A percentile compares a stretch with the other conserved stretches of the same genome.
phyloP scores from a whole-genome alignment of 2,888 invertebrate species.

The Lasioglossum villosulum region DNA sequence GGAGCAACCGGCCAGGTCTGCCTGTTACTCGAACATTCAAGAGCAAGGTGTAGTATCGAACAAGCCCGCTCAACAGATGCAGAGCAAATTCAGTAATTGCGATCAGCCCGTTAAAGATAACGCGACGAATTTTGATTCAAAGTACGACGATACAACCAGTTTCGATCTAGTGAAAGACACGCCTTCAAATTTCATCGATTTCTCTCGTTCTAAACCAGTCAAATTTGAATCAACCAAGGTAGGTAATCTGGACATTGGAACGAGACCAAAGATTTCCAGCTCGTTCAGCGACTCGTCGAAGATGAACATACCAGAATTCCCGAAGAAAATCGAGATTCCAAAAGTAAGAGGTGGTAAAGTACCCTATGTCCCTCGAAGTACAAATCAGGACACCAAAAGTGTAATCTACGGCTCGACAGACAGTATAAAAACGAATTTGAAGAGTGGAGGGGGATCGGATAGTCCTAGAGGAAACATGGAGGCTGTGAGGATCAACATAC shows the following conservation, averaged over 20 bases:
- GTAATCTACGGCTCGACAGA: conserved; percentile 71
- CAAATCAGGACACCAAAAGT: conserved; percentile 67
- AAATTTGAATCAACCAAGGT: conserved; percentile 72
- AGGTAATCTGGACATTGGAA: conserved; percentile 75
- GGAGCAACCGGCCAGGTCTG: conserved; percentile 72
- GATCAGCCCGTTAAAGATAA: conserved; percentile 66
- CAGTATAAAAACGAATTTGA: conserved; percentile 71
- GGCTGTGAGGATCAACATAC: conserved; percentile 77
- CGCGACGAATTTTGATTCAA: conserved; percentile 52
- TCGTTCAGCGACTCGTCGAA: conserved; percentile 69
- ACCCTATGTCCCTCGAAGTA: conserved; percentile 67
- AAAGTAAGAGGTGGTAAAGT: conserved; percentile 69
- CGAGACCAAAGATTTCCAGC: conserved; percentile 75
- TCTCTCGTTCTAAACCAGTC: conserved; percentile 62
- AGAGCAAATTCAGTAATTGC: conserved; percentile 68
- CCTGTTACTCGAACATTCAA: conserved; percentile 77
- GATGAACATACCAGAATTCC: conserved; percentile 72
- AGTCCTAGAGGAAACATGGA: conserved; percentile 77
- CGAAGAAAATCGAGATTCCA: conserved; percentile 75
- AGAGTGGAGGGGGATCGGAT: conserved; percentile 70
- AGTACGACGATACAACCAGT: conserved; percentile 61
- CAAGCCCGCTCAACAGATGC: conserved; percentile 46
- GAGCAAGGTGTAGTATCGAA: conserved; percentile 68
- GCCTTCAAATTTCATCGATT: conserved; percentile 64
- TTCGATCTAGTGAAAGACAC: conserved; percentile 67